Base-by-base conservation (phyloP, 2,113 vertebrate species). In the Nannospalax galili region DNA sequence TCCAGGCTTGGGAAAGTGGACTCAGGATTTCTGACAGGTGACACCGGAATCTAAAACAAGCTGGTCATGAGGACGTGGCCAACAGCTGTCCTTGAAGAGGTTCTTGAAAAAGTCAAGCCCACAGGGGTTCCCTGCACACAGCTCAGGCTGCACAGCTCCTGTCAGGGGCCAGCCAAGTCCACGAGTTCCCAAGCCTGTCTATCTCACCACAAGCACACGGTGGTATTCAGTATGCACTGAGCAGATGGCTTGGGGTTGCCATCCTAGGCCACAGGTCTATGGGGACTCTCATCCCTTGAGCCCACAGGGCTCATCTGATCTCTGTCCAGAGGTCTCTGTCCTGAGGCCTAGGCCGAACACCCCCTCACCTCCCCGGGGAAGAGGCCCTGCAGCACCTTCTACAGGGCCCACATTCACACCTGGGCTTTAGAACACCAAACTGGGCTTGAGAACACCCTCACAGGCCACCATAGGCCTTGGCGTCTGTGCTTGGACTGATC, bases 11-110 rank as follows among this genome's bases (percentile, higher is more conserved):
- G 56, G 90, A 60, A n/a, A 48, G 48, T 2, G n/a, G 11, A 40
- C 45, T 42, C 48, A 0, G 1, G 15, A 16, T 4, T 77, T 24
- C n/a, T 10, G n/a, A 5, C 26, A 56, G 45, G 45, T 1, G 11
- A 11, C 48, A 52, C 48, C 48, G 11, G 45, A 40, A 32, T 56
- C 60, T 52, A 4, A 37, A 77, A 48, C 72, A 65, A 37, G 20
- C 16, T 14, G 37, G 70, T n/a, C 2, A 16, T 1, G 35, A 87
- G 48, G 67, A 72, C 48, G 48, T 70, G 26, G 7, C 64, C 64
- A n/a, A 26, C 12, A 28, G n/a, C 84, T 30, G 14, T 35, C 24
- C 48, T 15, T 24, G 7, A 10, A 22, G 22, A 16, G 60, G 60
- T 62, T 16, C 60, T 62, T 52, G 60, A 62, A 8, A 62, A 52